These are phyloP conservation scores for Pelobates cultripes DNA, from an alignment of 2,797 vertebrate species.

Conservation along the genomic window DNA sequence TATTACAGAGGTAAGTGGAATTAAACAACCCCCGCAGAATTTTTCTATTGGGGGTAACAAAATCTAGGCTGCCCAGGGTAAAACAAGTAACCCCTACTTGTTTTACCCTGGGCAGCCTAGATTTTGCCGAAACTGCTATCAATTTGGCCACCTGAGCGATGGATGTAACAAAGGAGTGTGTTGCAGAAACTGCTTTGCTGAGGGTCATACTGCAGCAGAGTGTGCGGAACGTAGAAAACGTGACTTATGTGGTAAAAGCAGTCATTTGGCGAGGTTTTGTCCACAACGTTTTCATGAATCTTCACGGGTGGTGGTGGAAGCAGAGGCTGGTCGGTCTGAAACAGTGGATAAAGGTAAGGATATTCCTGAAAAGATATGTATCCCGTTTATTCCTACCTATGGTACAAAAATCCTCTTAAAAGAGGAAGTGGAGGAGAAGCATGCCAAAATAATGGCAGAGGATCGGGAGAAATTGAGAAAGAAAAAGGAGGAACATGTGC, in stretches of 20 bases:
- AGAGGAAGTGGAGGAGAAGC: neutral
- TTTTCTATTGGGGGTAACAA: neutral
- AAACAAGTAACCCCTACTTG: too few species aligned
- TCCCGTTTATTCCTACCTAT: too few species aligned
- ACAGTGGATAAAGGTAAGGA: neutral
- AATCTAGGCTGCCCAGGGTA: too few species aligned
- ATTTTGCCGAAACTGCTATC: neutral
- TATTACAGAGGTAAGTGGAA: rapidly evolving
- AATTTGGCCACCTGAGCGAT: neutral
- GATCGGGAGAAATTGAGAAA: neutral
- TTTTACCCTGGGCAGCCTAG: neutral
- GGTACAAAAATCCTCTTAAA: neutral
- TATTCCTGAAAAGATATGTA: neutral
- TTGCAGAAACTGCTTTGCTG: neutral
- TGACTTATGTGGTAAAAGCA: neutral
- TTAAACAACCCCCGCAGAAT: neutral
- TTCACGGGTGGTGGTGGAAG: neutral
- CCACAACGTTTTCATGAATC: neutral
- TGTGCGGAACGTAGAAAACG: neutral
- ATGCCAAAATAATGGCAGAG: neutral
- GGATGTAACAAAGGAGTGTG: neutral
- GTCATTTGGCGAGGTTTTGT: neutral
- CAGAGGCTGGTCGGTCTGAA: too few species aligned
- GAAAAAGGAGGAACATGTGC: neutral
- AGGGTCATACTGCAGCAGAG: neutral